Base-by-base conservation (phyloP, 2,888 invertebrate genomes). In the Pharmacophagus antenor region DNA sequence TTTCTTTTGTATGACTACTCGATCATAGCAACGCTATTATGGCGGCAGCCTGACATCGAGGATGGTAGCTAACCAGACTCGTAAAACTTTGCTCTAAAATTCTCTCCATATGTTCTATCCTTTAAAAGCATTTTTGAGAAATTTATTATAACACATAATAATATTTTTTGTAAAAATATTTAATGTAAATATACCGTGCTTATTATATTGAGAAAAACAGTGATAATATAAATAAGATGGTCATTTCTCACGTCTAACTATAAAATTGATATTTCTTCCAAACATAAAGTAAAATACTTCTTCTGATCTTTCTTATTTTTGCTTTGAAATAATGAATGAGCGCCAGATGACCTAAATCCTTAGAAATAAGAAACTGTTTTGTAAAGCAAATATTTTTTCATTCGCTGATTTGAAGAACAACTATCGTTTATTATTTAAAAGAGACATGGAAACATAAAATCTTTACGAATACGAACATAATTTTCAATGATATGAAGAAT, bases 281-380 rank as follows among this genome's bases (percentile, higher is more conserved):
- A 18, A 18, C 17, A 42, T 18, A 42, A 17, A 42, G 5, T 44
- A 44, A 17, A 44, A 10, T 8, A 0, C 18, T 0, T 44, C 18
- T 25, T 56, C 42, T 37, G 37, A 56, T 56, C 56, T 47, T 48
- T 41, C 56, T 56, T 48, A 42, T 47, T 56, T 49, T 37, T 48
- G 56, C 49, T 49, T 56, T 17, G 49, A 49, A 56, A 56, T 56
- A 56, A 56, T 56, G 49, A 56, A 56, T 56, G 25, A 48, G 25
- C 42, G 37, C 49, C 56, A 49, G 49, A 56, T 42, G 56, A 49
- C 56, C 49, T 49, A 23, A 56, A 56, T 49, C 50, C 25, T 7
- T 48, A 22, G 48, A n/a, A 48, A 48, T 37, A 56, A 56, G 56
- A 48, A 56, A 49, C 49, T 18, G 41, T 41, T 20, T 49, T 25